These are phyloP conservation scores for Trissolcus brochymenae DNA, from an alignment of 2,888 invertebrate species.

Conservation along the genomic window DNA sequence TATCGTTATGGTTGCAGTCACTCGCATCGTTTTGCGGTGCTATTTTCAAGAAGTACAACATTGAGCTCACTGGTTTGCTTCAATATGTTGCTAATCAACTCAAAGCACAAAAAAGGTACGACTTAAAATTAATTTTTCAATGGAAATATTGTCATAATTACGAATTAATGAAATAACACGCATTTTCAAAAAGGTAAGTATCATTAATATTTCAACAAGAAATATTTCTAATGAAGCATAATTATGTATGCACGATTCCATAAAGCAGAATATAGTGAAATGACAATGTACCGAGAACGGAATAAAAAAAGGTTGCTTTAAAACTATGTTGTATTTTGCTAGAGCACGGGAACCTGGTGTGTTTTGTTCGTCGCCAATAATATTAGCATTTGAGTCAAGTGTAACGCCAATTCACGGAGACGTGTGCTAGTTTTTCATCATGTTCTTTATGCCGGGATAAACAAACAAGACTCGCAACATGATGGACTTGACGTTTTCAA, in stretches of 20 bases:
- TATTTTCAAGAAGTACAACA: constrained; percentile 97
- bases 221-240: not conserved
- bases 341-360: constrained; percentile 57
- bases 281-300: constrained; percentile 11
- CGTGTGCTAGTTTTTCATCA: constrained; percentile 48
- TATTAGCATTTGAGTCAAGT: constrained; percentile 51
- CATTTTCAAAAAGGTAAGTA: not conserved
- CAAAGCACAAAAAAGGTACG: constrained; percentile 94
- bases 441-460: constrained; percentile 41
- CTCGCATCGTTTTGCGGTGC: constrained; percentile 96
- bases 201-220: not conserved
- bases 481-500: constrained; percentile 38
- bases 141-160: not conserved
- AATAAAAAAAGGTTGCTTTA: constrained; percentile 38
- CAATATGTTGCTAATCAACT: constrained; percentile 98
- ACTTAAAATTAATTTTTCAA: constrained; percentile 5
- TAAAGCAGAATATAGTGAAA: constrained; percentile 33
- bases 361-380: constrained; percentile 57
- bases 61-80: constrained; percentile 95
- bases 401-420: constrained; percentile 48
- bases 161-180: constrained; percentile 5
- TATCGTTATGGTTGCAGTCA: constrained; percentile 96
- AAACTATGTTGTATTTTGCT: constrained; percentile 59
- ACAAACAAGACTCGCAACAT: constrained; percentile 34
- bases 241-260: constrained; percentile 1